A percentile compares a stretch with the other conserved stretches of the same genome.
Conservation (phyloP, 2,888 invertebrate genomes). For the Acronicta leporina region DNA sequence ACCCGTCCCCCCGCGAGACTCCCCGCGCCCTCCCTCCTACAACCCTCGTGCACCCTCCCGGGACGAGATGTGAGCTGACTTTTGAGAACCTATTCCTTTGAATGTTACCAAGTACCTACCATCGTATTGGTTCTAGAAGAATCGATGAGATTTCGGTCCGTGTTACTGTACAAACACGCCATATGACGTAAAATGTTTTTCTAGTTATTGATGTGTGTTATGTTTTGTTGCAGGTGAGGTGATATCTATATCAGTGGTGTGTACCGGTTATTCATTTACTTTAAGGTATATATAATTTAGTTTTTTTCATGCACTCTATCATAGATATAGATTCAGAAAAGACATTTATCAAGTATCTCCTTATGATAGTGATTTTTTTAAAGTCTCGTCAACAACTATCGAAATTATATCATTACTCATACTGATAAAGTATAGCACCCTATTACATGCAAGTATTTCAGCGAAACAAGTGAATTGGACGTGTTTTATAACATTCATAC, state of each 20-base stretch:
- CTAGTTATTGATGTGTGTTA: constrained; percentile 27
- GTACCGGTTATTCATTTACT: constrained; percentile 12
- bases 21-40: constrained; percentile 36
- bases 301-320: too few relatives aligned
- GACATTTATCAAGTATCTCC: too few relatives aligned
- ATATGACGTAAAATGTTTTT: constrained; percentile 15
- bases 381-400: too few relatives aligned
- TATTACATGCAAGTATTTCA: too few relatives aligned
- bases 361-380: too few relatives aligned
- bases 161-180: constrained; percentile 22
- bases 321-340: too few relatives aligned
- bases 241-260: constrained; percentile 12
- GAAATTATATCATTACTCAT: too few relatives aligned
- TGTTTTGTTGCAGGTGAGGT: constrained; percentile 65
- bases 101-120: constrained; percentile 65
- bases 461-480: too few relatives aligned
- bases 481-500: too few relatives aligned
- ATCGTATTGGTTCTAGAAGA: constrained; percentile 47
- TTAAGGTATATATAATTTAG: constrained; percentile 21
- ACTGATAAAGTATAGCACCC: too few relatives aligned
- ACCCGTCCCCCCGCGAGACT: constrained; percentile 42
- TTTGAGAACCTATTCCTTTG: constrained; percentile 76
- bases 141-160: constrained; percentile 46
- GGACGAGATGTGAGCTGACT: constrained; percentile 81
- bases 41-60: constrained; percentile 53